Evolutionary conservation across 2,888 invertebrate species (phyloP).

Genomic region (Synanthedon andrenaeformis): DNA sequence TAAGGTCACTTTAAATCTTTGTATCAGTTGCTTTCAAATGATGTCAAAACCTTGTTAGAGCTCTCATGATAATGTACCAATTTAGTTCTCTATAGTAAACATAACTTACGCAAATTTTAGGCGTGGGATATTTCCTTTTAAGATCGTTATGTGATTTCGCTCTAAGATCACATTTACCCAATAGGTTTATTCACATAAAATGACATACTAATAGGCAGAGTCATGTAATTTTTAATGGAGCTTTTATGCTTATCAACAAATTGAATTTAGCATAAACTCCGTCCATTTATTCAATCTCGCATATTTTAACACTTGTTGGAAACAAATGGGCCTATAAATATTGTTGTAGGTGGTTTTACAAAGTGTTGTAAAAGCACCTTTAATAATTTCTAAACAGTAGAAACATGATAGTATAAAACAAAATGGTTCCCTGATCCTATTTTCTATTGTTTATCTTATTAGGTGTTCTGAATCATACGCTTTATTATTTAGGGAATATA

Average conservation of each 20-base stretch:
- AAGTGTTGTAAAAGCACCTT: neutral
- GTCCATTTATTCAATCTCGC: conserved; percentile 1
- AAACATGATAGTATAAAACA: no score
- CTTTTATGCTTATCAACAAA: conserved; percentile 2
- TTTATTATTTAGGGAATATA: no score
- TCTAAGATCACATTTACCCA: neutral
- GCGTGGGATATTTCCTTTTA: conserved; percentile 10
- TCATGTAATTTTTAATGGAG: conserved; percentile 1
- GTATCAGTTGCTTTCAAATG: conserved; percentile 1
- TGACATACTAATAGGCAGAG: neutral
- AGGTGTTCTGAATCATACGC: no score
- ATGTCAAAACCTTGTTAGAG: conserved; percentile 12
- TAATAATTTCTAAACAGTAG: neutral
- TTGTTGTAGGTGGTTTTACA: neutral
- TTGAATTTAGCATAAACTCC: conserved; percentile 1
- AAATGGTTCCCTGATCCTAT: no score
- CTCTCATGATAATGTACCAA: conserved; percentile 8
- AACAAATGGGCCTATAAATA: neutral
- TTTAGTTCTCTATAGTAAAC: conserved; percentile 8
- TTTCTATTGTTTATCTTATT: no score
- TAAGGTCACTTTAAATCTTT: no score
- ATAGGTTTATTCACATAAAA: conserved; percentile 1
- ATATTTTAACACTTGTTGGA: conserved; percentile 3
- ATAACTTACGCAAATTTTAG: conserved; percentile 10
- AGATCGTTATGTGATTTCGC: neutral